Evolutionary conservation across 2,888 invertebrate species (phyloP), one percentile per base, ranked within the genome.

Genomic region (Drosophila anomelani): DNA sequence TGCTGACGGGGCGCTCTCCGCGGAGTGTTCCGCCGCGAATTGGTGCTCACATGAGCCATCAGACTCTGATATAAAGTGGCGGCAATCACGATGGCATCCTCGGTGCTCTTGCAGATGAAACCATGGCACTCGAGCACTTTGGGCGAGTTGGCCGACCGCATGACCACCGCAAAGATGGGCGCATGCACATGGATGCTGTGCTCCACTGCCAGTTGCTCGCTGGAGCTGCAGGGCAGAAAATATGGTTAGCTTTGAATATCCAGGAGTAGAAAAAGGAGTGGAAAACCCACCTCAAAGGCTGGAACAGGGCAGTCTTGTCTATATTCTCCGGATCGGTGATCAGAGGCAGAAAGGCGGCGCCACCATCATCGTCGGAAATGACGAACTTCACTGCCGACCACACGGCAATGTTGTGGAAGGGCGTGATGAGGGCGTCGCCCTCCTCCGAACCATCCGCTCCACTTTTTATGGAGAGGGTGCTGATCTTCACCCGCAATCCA

Each of bases 371-470:
- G 15, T 94, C 93, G 75, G 96, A 95, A 23, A 96, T 94, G 9
- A 96, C 95, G 90, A 97, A 96, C 92, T 97, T 96, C 3, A 98
- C 95, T 0, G 97, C 97, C 20, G 97, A 97, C 98, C 98, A 98
- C 3, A 98, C 97, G 2, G 97, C 97, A 92, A 98, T 98, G 51
- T 97, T 96, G 23, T 97, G 96, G 89, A 97, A 98, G 3, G 97
- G 96, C 89, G 97, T 97, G 59, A 96, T 91, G 86, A 94, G 84
- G 12, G 80, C 72, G 20, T 91, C 90, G 41, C 39, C 75, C 12
- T 81, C 86, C 15, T 80, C 81, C 12, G 46, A 36, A 9, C 46
- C 41, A 23, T 23, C 68, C 4, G 39, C 46, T 15, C 58, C 53
- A 51, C 29, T 94, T 0, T 68, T 15, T 53, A 58, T 58, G 3